A percentile compares a stretch with the other conserved stretches of the same genome.
phyloP scores from a whole-genome alignment of 2,888 invertebrate species.

The Clitarchus hookeri region DNA sequence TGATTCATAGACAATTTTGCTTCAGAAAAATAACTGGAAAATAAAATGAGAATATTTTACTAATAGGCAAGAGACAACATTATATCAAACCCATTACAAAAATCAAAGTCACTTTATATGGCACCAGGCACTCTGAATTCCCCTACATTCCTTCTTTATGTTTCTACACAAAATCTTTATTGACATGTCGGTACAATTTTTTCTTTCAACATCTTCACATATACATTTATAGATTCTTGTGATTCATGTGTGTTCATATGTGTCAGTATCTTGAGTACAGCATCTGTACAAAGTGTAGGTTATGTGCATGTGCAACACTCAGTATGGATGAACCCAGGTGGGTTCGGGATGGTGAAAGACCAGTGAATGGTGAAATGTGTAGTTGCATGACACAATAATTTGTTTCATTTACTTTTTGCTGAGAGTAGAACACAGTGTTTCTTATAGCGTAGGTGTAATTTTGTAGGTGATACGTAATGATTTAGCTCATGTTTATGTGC shows the following conservation, averaged over 20 bases:
- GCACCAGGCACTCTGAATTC: neutral
- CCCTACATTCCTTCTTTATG: slow-evolving; percentile 12
- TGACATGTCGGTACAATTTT: neutral
- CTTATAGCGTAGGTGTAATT: neutral
- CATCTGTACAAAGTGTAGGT: neutral
- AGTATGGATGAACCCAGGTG: neutral
- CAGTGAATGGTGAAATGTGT: neutral
- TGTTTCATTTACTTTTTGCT: neutral
- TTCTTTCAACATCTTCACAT: neutral
- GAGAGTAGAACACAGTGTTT: neutral
- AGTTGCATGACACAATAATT: neutral
- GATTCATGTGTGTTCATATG: neutral
- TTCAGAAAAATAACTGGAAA: too few relatives aligned
- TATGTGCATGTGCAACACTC: slow-evolving; percentile 6
- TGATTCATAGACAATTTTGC: too few relatives aligned
- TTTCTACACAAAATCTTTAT: slow-evolving; percentile 1
- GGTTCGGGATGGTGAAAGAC: neutral
- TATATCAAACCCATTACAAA: neutral
- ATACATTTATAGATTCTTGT: neutral
- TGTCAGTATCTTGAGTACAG: neutral
- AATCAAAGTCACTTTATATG: slow-evolving; percentile 23
- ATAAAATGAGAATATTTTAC: too few relatives aligned
- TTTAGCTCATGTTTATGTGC: neutral
- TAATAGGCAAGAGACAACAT: neutral
- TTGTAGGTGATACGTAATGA: neutral